These are phyloP conservation scores for Drosophila phalerata DNA, from an alignment of 2,888 invertebrate genomes.

Conservation along the genomic window DNA sequence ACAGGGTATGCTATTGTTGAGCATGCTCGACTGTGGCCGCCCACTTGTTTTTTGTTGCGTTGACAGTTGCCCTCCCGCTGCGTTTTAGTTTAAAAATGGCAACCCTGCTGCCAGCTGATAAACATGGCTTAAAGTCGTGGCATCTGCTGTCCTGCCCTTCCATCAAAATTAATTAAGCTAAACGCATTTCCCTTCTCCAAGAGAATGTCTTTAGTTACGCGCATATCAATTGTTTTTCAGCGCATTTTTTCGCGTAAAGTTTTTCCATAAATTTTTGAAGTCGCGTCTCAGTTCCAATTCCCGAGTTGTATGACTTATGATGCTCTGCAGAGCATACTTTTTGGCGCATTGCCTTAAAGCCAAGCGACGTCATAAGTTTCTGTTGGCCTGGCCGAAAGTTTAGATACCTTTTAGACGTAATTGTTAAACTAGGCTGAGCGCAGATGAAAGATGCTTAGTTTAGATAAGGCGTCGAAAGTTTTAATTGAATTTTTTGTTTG, in stretches of 20 bases:
- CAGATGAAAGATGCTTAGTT: constrained; percentile 43
- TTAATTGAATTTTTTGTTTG: constrained; percentile 66
- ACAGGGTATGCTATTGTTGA: too few relatives aligned
- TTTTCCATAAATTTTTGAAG: constrained; percentile 52
- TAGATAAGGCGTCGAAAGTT: constrained; percentile 51
- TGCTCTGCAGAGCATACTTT: constrained; percentile 50
- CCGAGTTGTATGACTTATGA: constrained; percentile 56
- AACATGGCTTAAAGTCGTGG: constrained; percentile 30
- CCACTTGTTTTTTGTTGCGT: neutral
- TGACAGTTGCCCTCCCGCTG: constrained; percentile 20
- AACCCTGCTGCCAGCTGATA: constrained; percentile 40
- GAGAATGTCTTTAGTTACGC: constrained; percentile 9
- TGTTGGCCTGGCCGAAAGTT: constrained; percentile 7
- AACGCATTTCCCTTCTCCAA: constrained; percentile 12
- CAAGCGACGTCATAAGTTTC: constrained; percentile 49
- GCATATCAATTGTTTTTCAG: constrained; percentile 27
- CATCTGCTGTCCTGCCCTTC: constrained; percentile 18
- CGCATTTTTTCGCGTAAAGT: constrained; percentile 34
- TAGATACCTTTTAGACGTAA: constrained; percentile 37
- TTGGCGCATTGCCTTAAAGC: constrained; percentile 64
- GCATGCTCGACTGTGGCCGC: neutral
- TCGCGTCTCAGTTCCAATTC: constrained; percentile 37
- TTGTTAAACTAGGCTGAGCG: constrained; percentile 44
- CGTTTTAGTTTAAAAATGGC: constrained; percentile 13
- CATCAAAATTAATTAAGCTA: constrained; percentile 57